Evolutionary conservation across 2,888 invertebrate species (phyloP).

Genomic region (Leptodirus hochenwartii): DNA sequence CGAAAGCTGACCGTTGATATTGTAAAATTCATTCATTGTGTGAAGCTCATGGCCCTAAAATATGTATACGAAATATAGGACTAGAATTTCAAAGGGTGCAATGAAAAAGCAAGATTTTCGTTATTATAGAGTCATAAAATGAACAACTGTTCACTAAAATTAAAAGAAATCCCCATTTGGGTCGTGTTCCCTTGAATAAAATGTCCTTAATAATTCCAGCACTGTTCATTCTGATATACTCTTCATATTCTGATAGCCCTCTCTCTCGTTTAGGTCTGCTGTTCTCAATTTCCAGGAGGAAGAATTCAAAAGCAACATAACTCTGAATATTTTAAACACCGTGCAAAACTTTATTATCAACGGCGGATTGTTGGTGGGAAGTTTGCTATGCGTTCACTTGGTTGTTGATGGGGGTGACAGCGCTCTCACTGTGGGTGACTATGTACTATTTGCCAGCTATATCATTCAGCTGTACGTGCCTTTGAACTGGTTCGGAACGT

Average conservation of each 20-base stretch:
- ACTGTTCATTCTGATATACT: conserved; percentile 5
- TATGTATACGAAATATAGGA: no score
- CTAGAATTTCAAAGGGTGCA: no score
- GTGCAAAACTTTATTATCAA: conserved; percentile 83
- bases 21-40: no score
- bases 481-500: conserved; percentile 95
- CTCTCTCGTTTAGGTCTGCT: no score
- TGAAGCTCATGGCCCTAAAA: no score
- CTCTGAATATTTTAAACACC: conserved; percentile 78
- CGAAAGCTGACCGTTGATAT: no score
- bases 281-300: conserved; percentile 48
- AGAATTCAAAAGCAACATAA: conserved; percentile 76
- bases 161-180: no score
- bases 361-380: conserved; percentile 67
- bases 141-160: no score
- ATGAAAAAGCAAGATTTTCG: no score
- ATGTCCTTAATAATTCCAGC: not conserved
- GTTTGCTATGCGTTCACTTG: conserved; percentile 74
- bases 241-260: no score
- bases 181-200: no score
- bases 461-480: conserved; percentile 89
- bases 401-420: conserved; percentile 48
- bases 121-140: no score
- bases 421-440: conserved; percentile 85
- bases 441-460: conserved; percentile 89